These are phyloP conservation scores for Leucosticte australis DNA, from an alignment of 2,113 vertebrate genomes.

Conservation along the genomic window DNA sequence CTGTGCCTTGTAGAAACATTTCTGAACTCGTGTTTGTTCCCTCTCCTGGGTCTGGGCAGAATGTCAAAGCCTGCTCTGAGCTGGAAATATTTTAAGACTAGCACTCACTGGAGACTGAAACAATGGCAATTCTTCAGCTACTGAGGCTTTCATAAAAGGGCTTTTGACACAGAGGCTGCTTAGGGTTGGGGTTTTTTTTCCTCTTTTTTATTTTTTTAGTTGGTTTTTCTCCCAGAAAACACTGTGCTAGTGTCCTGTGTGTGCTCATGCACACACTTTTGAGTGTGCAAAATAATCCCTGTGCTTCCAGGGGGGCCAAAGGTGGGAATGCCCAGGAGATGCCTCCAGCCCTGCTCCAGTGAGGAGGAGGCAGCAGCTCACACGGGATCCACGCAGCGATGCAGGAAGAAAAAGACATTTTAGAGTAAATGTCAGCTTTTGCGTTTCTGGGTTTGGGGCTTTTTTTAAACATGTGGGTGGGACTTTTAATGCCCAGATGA, in stretches of 20 bases:
- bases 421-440: constrained; percentile 54
- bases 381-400: neutral
- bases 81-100: constrained; percentile 62
- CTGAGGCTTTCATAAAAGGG: constrained; percentile 40
- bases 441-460: constrained; percentile 38
- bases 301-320: neutral
- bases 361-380: neutral
- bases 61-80: constrained; percentile 64
- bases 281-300: neutral
- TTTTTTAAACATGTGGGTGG: constrained; percentile 36
- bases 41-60: constrained; percentile 59
- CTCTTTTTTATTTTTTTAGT: neutral
- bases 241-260: neutral
- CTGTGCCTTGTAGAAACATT: neutral
- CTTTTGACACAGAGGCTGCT: constrained; percentile 52
- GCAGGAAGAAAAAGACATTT: constrained; percentile 45
- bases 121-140: constrained; percentile 64
- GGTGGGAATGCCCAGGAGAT: neutral
- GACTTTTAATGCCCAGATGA: constrained; percentile 31
- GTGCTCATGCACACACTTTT: neutral
- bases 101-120: constrained; percentile 58
- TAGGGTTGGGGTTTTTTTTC: neutral
- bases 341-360: neutral
- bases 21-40: constrained; percentile 27
- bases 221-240: neutral